Evolutionary conservation across 64 coral and sea anemone species (phyloP).

Genomic region (Catalaphyllia jardinei): DNA sequence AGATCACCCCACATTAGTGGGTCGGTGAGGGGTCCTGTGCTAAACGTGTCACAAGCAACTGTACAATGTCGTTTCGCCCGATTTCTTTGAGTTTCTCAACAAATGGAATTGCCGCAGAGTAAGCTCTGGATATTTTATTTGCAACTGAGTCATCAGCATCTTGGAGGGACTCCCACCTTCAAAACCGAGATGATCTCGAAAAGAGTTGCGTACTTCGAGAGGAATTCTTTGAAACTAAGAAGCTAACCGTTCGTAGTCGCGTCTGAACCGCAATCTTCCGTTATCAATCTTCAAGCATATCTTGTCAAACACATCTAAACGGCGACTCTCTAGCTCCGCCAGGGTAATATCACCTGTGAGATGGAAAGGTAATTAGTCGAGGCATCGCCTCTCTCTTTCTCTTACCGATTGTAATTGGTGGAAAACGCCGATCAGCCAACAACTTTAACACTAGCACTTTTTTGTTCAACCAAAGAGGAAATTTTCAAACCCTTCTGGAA

Average conservation of each 20-base stretch:
- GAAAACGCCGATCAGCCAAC: too few species aligned
- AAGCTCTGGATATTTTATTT: background rate
- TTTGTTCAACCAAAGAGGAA: too few species aligned
- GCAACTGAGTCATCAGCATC: background rate
- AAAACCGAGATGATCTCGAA: background rate
- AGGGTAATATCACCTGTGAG: background rate
- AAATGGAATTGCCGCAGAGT: background rate
- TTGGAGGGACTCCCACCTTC: constrained; percentile 7
- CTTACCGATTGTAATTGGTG: too few species aligned
- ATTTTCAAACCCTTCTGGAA: too few species aligned
- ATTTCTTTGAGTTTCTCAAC: background rate
- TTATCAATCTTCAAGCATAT: constrained; percentile 2
- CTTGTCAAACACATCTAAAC: background rate
- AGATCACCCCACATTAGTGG: too few species aligned
- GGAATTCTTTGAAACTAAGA: constrained; percentile 1
- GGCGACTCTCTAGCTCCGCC: background rate
- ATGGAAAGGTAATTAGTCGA: background rate
- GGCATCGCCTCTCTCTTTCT: too few species aligned
- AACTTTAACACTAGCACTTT: too few species aligned
- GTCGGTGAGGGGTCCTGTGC: too few species aligned
- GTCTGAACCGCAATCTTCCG: background rate
- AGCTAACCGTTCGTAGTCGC: constrained; percentile 15
- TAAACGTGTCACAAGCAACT: too few species aligned
- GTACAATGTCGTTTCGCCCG: constrained; percentile 5
- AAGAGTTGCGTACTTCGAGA: background rate